A percentile compares a stretch with the other conserved stretches of the same genome.
Conservation (phyloP, 37 sponge, comb jelly and placozoan genomes). For the Amphimedon queenslandica region DNA sequence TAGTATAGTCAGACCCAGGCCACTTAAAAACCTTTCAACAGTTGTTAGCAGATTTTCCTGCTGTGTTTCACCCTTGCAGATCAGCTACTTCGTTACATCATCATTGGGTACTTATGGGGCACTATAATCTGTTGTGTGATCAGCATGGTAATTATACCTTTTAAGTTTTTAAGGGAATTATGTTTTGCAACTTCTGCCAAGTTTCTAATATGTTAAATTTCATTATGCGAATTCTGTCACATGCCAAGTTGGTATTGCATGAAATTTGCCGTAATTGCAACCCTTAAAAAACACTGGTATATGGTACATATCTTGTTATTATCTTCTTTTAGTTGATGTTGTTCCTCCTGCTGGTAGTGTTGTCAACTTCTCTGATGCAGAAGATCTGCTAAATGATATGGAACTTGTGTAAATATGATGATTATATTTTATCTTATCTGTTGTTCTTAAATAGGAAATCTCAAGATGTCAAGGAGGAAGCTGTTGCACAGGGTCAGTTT, state of each 20-base stretch:
- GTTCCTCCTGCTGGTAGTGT: constrained; percentile 54
- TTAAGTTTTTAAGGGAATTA: no score
- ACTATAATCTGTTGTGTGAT: constrained; percentile 72
- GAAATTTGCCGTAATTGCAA: background rate
- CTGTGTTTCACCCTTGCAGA: constrained; percentile 74
- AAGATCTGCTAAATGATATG: constrained; percentile 62
- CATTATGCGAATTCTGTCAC: no score
- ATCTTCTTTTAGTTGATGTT: constrained; percentile 38
- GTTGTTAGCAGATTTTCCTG: constrained; percentile 53
- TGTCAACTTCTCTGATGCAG: constrained; percentile 58
- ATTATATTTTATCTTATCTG: no score
- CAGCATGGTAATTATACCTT: constrained; percentile 62
- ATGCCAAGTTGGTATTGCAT: no score
- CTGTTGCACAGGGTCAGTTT: constrained; percentile 59
- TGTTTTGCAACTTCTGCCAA: no score
- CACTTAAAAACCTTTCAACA: constrained; percentile 68
- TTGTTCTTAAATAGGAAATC: constrained; percentile 39
- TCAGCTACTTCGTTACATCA: constrained; percentile 79
- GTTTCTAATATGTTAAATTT: background rate
- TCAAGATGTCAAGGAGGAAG: constrained; percentile 49
- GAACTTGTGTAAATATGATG: constrained; percentile 53
- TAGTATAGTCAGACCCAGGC: constrained; percentile 57
- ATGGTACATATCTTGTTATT: background rate
- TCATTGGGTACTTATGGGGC: constrained; percentile 93
- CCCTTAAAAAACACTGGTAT: background rate